Base-by-base conservation (phyloP, 2,113 vertebrate genomes). In the Petrocephalus zakoni region DNA sequence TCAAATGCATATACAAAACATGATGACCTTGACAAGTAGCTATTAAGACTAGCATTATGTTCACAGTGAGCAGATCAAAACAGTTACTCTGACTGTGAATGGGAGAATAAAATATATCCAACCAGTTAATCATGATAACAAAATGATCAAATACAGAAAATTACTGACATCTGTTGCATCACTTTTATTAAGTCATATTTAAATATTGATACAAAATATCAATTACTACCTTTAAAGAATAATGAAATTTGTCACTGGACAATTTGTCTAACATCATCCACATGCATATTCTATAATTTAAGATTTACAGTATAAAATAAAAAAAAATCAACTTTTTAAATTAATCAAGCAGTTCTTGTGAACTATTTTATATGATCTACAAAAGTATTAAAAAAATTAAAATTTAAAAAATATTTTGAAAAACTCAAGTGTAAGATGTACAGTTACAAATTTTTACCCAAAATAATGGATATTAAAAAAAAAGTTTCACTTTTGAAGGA, bases 101-200 rank as follows among this genome's bases (percentile, higher is more conserved):
- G 46, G 42, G 6, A 84, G 10, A 84, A 55, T 55, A 55, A 37
- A 6, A 6, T 86, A 56, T 64, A 21, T 89, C 42, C 22, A 86
- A 8, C 8, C 49, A 29, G 22, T 19, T 52, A 17, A 51, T 47
- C 64, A 47, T 83, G 55, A 58, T 15, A 29, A 64, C 29, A 37
- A 56, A 29, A 51, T 25, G 10, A 82, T 49, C 84, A 49, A 55
- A 72, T 51, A 19, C 72, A 78, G 72, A 78, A 25, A 90, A 19
- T 8, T 2, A 87, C 21, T 52, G 17, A 78, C 86, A 25, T 22
- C 10, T 5, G 34, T 53, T 88, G 72, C 46, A 53, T 52, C 15
- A 52, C 88, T 89, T 88, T 93, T 91, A 91, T 91, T 93, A 34
- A 89, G 86, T 90, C 90, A 88, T 90, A 91, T 91, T 92, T 89